Evolutionary conservation across 1,140 invertebrate species (phyloP), one percentile per base, ranked within the genome.

Genomic region (Chionoecetes opilio): DNA sequence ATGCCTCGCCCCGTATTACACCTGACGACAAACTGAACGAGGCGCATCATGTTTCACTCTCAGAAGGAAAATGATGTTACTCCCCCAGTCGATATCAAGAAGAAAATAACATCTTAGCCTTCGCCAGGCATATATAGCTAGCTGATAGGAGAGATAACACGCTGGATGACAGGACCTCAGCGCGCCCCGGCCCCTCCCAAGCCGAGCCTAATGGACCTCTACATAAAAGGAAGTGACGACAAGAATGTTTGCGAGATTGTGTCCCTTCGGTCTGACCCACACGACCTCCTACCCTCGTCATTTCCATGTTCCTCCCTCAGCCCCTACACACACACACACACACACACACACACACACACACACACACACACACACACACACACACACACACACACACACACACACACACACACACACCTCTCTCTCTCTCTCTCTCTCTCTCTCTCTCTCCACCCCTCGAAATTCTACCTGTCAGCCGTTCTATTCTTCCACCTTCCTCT

Each of bases 151-250:
- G 63, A 75, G 63, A 75, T 75, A 75, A 75, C 63, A n/a, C 63
- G n/a, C 21, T 5, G 63, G 63, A 75, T 75, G 63, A 75, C 63
- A 75, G 63, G 63, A 75, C 63, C 63, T n/a, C 63, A 75, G 63
- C 8, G 63, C 63, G 63, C 63, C 63, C 63, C 63, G 21, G 63
- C 21, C 63, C 63, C 63, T 75, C 63, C 63, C 63, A 86, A 14
- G 31, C 84, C 35, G 84, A 17, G 35, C 32, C 84, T 86, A 86
- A 86, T 86, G 84, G 84, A 86, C 84, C 32, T 38, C 29, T 14
- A 29, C 84, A 38, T 38, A 86, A 86, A 86, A 86, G 84, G 84
- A 86, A 86, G 35, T 86, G 84, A 86, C 84, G 84, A 86, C 35
- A 38, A 38, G 32, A 38, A 38, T 86, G 84, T 86, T 86, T 86